Percentiles rank a stretch among this genome's conserved stretches.
Evolutionary conservation across 2,888 invertebrate species (phyloP).

Genomic region (Netelia fuscicornis): DNA sequence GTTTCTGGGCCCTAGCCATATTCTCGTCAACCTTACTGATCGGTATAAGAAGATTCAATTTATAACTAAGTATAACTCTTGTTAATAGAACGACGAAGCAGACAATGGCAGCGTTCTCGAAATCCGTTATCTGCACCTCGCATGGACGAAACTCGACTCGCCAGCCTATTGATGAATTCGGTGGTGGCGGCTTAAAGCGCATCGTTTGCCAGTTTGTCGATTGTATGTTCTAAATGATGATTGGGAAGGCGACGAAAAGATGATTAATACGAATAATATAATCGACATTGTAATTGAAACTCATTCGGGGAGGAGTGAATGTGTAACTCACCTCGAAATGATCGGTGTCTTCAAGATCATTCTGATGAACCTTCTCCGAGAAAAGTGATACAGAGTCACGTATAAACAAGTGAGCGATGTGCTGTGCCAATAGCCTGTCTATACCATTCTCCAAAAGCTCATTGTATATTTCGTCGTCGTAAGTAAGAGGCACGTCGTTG

Average conservation of each 20-base stretch:
- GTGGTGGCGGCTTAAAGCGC: conserved; percentile 99
- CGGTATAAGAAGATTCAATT: conserved; percentile 98
- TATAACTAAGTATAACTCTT: conserved; percentile 97
- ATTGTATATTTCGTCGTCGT: conserved; percentile 93
- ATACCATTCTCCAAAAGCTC: conserved; percentile 95
- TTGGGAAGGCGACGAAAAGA: conserved; percentile 30
- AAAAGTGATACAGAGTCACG: conserved; percentile 98
- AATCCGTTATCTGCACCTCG: conserved; percentile 99
- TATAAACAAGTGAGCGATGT: conserved; percentile 99
- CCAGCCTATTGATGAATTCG: conserved; percentile 98
- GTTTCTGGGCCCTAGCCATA: conserved; percentile 97
- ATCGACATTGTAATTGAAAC: too few species aligned
- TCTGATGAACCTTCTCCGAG: conserved; percentile 97
- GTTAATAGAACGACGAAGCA: conserved; percentile 99
- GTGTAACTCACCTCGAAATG: conserved; percentile 94
- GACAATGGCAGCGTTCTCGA: conserved; percentile 99
- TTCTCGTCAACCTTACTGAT: conserved; percentile 99
- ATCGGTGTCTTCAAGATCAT: conserved; percentile 97
- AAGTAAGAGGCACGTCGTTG: conserved; percentile 96
- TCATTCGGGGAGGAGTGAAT: not conserved
- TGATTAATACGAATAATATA: conserved; percentile 34
- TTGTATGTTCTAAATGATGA: conserved; percentile 93
- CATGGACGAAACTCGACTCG: conserved; percentile 99
- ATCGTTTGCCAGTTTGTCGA: conserved; percentile 99
- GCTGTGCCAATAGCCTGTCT: conserved; percentile 96